phyloP scores from a whole-genome alignment of 92 coral and sea anemone species.

The Bergia puertoricense region DNA sequence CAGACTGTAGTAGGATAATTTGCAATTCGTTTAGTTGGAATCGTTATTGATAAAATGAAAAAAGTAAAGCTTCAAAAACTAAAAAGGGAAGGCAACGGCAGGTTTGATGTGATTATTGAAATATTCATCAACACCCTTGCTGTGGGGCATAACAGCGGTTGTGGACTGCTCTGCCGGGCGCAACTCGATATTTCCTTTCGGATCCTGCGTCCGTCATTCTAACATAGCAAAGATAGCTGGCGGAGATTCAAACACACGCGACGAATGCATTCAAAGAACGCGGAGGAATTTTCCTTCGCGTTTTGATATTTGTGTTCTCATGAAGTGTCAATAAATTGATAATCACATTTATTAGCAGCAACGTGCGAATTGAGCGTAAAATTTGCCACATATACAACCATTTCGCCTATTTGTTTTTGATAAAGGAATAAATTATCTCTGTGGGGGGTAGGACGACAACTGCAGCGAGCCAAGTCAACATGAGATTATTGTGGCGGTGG shows the following conservation, averaged over 20 bases:
- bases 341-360: not conserved
- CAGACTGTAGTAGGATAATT: not conserved
- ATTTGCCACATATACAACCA: conserved; percentile 21
- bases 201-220: conserved; percentile 32
- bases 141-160: conserved; percentile 44
- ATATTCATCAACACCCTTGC: conserved; percentile 43
- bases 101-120: conserved; percentile 15
- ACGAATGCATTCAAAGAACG: conserved; percentile 24
- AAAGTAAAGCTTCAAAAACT: not conserved
- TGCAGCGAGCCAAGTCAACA: conserved; percentile 73
- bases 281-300: not conserved
- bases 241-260: conserved; percentile 23
- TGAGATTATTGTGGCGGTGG: conserved; percentile 67
- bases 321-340: not conserved
- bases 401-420: conserved; percentile 15
- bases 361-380: not conserved
- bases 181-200: conserved; percentile 46
- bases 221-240: conserved; percentile 38
- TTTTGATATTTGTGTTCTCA: not conserved
- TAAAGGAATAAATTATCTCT: conserved; percentile 77
- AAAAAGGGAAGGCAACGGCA: conserved; percentile 17
- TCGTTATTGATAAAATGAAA: not conserved
- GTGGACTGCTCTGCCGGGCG: conserved; percentile 48
- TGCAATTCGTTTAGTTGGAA: not conserved
- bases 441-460: conserved; percentile 75